A percentile compares a stretch with the other conserved stretches of the same genome.
Evolutionary conservation across 2,888 invertebrate species (phyloP).

Genomic region (Furcula furcula): DNA sequence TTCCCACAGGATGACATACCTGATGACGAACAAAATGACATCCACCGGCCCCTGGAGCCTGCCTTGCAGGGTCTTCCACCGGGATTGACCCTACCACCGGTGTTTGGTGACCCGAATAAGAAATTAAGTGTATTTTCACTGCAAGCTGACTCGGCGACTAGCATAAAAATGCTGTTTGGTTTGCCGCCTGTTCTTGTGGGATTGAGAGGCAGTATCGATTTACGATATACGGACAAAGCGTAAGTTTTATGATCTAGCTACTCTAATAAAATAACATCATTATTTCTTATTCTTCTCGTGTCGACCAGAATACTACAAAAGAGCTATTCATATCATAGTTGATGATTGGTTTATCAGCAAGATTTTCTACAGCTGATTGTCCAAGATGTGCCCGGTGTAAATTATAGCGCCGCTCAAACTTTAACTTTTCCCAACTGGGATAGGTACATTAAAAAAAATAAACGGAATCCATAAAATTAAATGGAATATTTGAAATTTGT

Average conservation of each 20-base stretch:
- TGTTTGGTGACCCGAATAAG: conserved; percentile 60
- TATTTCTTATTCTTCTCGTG: too few species aligned
- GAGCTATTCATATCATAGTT: too few species aligned
- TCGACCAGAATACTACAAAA: too few species aligned
- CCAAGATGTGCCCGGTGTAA: too few species aligned
- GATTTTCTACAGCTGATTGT: too few species aligned
- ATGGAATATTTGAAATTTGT: background rate
- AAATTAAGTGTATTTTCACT: conserved; percentile 82
- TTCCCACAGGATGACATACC: conserved; percentile 60
- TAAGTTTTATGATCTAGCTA: too few species aligned
- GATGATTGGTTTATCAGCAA: too few species aligned
- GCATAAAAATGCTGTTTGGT: conserved; percentile 90
- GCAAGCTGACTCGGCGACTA: conserved; percentile 89
- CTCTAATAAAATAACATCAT: too few species aligned
- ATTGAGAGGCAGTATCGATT: conserved; percentile 92
- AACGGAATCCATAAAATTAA: too few species aligned
- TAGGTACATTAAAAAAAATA: too few species aligned
- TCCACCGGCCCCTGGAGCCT: conserved; percentile 51
- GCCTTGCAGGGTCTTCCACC: conserved; percentile 47
- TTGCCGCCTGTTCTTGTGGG: conserved; percentile 92
- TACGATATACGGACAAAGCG: conserved; percentile 91
- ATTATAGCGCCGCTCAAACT: too few species aligned
- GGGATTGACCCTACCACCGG: conserved; percentile 47
- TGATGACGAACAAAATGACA: conserved; percentile 61
- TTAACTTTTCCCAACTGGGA: too few species aligned